phyloP scores from a whole-genome alignment of 2,888 invertebrate genomes.

The Plutella xylostella region DNA sequence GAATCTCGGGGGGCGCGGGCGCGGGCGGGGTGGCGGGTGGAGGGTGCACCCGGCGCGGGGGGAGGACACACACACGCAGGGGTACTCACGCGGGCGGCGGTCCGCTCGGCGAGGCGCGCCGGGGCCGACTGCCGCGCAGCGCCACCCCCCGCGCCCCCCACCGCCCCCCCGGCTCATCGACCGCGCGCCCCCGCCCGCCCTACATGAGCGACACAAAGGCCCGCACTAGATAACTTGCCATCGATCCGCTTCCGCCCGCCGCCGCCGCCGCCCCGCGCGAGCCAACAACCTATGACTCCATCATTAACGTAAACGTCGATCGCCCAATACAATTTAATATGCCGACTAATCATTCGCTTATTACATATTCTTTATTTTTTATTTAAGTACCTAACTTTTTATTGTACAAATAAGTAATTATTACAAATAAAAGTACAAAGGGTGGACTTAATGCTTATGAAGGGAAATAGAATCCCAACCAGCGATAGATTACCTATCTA shows the following conservation, averaged over 20 bases:
- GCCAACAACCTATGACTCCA: background rate
- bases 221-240: conserved; percentile 18
- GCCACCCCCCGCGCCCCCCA: conserved; percentile 42
- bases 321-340: no score
- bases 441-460: no score
- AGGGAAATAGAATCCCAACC: no score
- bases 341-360: no score
- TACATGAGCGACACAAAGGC: conserved; percentile 22
- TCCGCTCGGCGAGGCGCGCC: conserved; percentile 31
- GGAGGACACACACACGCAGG: conserved; percentile 17
- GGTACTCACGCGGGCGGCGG: conserved; percentile 19
- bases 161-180: conserved; percentile 41
- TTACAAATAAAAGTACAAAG: no score
- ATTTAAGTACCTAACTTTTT: no score
- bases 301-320: background rate
- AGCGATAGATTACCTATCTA: no score
- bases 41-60: conserved; percentile 11
- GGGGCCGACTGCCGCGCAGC: conserved; percentile 39
- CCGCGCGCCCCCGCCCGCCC: conserved; percentile 25
- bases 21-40: conserved; percentile 18
- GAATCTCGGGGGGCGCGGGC: background rate
- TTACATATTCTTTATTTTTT: no score
- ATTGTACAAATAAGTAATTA: no score
- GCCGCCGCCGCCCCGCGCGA: background rate
- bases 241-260: no score